These are phyloP conservation scores for Apamea sordens DNA, from an alignment of 2,888 invertebrate genomes.

Conservation along the genomic window DNA sequence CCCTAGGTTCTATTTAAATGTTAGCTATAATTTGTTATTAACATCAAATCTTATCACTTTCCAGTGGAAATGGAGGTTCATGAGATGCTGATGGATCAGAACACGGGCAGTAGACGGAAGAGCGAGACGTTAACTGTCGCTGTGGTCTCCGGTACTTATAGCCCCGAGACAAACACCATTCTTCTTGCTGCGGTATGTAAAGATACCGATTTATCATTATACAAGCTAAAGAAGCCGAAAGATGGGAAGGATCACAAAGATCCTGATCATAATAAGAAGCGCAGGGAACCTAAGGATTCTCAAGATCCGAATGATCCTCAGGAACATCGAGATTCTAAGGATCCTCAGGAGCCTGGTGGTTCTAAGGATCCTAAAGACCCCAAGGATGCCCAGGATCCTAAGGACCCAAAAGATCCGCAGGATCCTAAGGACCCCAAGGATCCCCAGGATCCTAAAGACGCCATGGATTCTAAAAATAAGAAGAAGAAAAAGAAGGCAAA, in stretches of 20 bases:
- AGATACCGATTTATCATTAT: constrained; percentile 3
- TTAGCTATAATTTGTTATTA: background rate
- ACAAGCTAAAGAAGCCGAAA: background rate
- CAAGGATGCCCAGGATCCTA: background rate
- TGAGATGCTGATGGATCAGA: background rate
- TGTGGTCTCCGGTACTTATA: constrained; percentile 26
- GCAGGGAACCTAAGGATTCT: too few species aligned
- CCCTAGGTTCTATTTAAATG: background rate
- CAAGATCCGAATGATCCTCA: background rate
- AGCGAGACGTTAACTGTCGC: background rate
- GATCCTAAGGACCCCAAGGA: background rate
- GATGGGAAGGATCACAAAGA: too few species aligned
- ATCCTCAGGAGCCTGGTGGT: background rate
- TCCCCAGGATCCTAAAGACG: background rate
- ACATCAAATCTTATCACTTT: constrained; percentile 12
- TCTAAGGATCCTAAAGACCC: background rate
- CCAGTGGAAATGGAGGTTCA: background rate
- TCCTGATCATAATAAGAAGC: background rate
- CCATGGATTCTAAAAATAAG: background rate
- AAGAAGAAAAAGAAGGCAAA: background rate
- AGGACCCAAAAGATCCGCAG: background rate
- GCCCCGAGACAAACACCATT: constrained; percentile 2
- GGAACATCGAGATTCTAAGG: background rate
- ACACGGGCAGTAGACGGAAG: fast-evolving
- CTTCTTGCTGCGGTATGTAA: constrained; percentile 24